Percentiles rank a stretch among this genome's conserved stretches.
These are phyloP conservation scores for Sisyra nigra DNA, from an alignment of 2,888 invertebrate species.

Conservation along the genomic window DNA sequence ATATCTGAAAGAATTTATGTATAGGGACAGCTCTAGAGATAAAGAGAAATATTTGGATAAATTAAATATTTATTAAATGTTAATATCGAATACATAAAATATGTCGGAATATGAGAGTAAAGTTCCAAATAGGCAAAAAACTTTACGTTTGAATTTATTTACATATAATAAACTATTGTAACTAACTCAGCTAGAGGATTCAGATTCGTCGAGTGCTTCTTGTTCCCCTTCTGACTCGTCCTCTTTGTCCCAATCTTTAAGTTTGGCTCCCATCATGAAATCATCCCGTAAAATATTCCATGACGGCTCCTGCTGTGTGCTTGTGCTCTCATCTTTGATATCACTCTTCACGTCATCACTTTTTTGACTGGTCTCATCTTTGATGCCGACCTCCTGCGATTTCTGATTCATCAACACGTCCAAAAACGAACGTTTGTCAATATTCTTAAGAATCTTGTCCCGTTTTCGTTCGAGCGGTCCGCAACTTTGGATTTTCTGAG, in stretches of 20 bases:
- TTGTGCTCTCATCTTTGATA: constrained; percentile 21
- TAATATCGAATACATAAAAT: no score
- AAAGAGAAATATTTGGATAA: no score
- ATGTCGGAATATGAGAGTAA: no score
- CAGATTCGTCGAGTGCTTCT: no score
- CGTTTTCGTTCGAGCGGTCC: constrained; percentile 63
- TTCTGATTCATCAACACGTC: constrained; percentile 55
- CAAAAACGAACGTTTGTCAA: constrained; percentile 60
- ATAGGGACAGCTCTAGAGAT: no score
- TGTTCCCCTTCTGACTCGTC: no score
- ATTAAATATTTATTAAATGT: no score
- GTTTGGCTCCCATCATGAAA: constrained; percentile 75
- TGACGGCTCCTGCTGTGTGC: constrained; percentile 23
- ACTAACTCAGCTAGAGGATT: no score
- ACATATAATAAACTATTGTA: no score
- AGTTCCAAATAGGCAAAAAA: no score
- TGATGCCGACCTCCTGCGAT: constrained; percentile 30
- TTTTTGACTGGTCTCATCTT: constrained; percentile 27
- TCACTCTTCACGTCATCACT: constrained; percentile 29
- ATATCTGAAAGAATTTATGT: no score
- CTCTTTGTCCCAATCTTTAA: constrained; percentile 86
- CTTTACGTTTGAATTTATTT: no score
- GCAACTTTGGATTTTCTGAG: constrained; percentile 48
- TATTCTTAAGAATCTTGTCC: constrained; percentile 58
- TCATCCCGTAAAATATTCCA: constrained; percentile 64